These are phyloP conservation scores for Carapus acus DNA, from an alignment of 2,797 vertebrate genomes.

Conservation along the genomic window DNA sequence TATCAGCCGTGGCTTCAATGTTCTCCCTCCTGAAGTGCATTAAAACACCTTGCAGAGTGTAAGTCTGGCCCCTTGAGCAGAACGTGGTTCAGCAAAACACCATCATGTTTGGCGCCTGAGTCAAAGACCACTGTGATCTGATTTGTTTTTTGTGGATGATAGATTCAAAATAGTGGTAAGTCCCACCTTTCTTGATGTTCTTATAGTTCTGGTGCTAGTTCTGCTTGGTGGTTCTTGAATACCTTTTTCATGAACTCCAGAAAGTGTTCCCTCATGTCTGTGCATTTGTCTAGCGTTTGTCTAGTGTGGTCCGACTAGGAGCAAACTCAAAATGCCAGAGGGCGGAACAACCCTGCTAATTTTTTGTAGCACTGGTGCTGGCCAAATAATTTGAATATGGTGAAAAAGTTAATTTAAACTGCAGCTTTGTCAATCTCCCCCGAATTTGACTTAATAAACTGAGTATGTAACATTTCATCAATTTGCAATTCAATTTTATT, in stretches of 20 bases:
- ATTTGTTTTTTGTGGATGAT: constrained; percentile 5
- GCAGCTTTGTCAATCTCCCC: too few relatives aligned
- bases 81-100: neutral
- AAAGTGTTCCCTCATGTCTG: constrained; percentile 13
- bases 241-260: constrained; percentile 6
- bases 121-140: neutral
- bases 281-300: neutral
- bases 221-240: neutral
- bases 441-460: too few relatives aligned
- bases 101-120: neutral
- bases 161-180: constrained; percentile 1
- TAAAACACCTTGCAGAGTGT: neutral
- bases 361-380: too few relatives aligned
- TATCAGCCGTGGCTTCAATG: neutral
- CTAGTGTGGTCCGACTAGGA: too few relatives aligned
- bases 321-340: too few relatives aligned
- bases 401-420: too few relatives aligned
- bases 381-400: too few relatives aligned
- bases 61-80: neutral
- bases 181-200: constrained; percentile 9
- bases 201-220: neutral
- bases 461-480: too few relatives aligned
- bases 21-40: neutral
- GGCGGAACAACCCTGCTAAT: too few relatives aligned
- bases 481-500: too few relatives aligned